Evolutionary conservation across 2,888 invertebrate genomes (phyloP).

Genomic region (Cordylochernes scorpioides): DNA sequence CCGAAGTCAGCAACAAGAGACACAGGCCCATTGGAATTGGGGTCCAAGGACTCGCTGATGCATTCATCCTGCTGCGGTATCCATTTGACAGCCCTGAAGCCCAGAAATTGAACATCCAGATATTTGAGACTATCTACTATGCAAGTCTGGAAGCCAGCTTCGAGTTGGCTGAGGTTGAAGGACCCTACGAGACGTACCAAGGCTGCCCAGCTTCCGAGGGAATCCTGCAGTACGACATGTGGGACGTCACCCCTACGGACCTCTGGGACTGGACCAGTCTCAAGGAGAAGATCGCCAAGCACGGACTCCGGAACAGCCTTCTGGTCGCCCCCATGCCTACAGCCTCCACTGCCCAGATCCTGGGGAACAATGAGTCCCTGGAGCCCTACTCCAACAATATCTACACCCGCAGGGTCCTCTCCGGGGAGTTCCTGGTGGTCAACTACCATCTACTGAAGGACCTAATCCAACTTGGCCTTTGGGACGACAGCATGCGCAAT

Average conservation of each 20-base stretch:
- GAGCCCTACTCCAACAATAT: constrained; percentile 96
- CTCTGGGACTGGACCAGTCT: constrained; percentile 66
- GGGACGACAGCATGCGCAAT: constrained; percentile 88
- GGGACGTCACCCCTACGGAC: constrained; percentile 57
- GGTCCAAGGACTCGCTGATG: constrained; percentile 87
- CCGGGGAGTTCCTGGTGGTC: constrained; percentile 72
- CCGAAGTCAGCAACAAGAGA: constrained; percentile 46
- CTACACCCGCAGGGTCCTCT: constrained; percentile 69
- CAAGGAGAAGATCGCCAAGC: constrained; percentile 51
- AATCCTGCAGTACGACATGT: constrained; percentile 89
- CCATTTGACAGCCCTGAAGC: constrained; percentile 78
- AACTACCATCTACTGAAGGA: constrained; percentile 25
- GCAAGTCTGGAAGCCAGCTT: constrained; percentile 88
- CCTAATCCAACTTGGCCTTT: constrained; percentile 50
- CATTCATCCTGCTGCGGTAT: constrained; percentile 69
- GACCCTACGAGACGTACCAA: constrained; percentile 65
- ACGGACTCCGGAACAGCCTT: constrained; percentile 76
- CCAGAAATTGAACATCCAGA: constrained; percentile 57
- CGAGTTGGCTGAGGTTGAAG: constrained; percentile 56
- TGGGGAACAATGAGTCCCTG: constrained; percentile 93
- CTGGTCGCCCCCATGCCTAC: constrained; percentile 94
- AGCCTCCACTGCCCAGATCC: constrained; percentile 91
- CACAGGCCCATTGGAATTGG: constrained; percentile 51
- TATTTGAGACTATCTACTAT: constrained; percentile 93
- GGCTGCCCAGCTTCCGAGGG: constrained; percentile 85